Base-by-base conservation (phyloP, 2,888 invertebrate genomes). In the Andrena haemorrhoa region DNA sequence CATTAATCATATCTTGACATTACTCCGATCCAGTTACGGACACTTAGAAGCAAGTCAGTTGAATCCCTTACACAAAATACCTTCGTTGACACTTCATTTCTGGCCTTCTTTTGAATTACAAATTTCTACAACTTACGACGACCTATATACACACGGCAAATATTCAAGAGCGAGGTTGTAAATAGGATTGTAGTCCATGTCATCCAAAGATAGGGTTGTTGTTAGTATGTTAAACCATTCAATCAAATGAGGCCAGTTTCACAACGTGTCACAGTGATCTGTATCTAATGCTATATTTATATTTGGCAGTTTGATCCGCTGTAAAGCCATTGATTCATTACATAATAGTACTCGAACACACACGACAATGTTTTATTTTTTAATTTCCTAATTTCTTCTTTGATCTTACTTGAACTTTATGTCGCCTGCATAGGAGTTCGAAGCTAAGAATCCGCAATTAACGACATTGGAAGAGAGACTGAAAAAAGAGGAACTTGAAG, bases 401-500 rank as follows among this genome's bases (percentile, higher is more conserved):
- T 1, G 12, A 58, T 26, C 31, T 60, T 41, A 66, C 66, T 75
- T 63, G 64, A 31, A 68, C 6, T 69, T 73, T 58, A 69, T 58
- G 7, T 26, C 35, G 20, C 41, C 5, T 47, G 12, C 73, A 51
- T 77, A 94, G 90, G 96, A 96, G 79, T 97, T 97, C 94, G 98
- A 98, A 89, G 94, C 94, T 89, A 96, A 96, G 92, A 94, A 96
- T 93, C 95, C 95, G 71, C 94, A 94, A 69, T 89, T 95, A 1
- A 95, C 94, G 65, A 95, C 95, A 66, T 94, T 95, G 81, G 95
- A 96, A 72, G 98, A 98, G 79, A 98, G 98, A 94, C 94, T 97
- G 33, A 94, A 95, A 63, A 98, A 98, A 92, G 99, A 99, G 92
- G 98, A 99, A 92, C 94, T 98, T 20, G 98, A 99, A 90, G 96